Conservation (phyloP, 2,113 vertebrate genomes). For the Saimiri boliviensis region DNA sequence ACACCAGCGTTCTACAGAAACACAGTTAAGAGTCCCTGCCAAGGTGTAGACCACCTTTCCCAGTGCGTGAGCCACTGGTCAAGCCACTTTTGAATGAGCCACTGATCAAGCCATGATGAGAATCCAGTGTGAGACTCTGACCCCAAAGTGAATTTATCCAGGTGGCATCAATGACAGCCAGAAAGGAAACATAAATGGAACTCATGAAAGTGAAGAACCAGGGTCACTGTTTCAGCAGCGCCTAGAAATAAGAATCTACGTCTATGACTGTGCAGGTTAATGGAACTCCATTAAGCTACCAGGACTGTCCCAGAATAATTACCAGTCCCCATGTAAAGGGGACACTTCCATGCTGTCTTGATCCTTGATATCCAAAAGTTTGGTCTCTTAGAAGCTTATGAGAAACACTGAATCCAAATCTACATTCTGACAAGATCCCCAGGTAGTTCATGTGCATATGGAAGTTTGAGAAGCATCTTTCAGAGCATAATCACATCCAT, state of each 20-base stretch:
- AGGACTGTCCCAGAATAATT: not conserved
- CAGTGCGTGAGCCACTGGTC: too few species aligned
- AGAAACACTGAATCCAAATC: not conserved
- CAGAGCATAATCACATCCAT: not conserved
- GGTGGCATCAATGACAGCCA: not conserved
- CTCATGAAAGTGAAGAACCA: not conserved
- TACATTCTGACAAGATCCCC: not conserved
- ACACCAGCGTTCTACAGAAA: not conserved
- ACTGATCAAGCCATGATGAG: not conserved
- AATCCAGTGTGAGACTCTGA: not conserved
- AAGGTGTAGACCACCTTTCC: not conserved
- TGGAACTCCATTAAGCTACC: not conserved
- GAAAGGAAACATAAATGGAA: not conserved
- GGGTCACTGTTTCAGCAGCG: not conserved
- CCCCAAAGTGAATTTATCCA: not conserved
- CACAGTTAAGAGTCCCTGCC: not conserved
- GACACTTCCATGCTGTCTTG: not conserved
- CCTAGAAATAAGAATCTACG: not conserved
- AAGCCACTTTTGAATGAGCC: not conserved
- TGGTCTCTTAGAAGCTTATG: not conserved
- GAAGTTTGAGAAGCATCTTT: not conserved
- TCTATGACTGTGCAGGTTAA: not conserved
- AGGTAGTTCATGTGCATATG: not conserved
- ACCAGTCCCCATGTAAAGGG: not conserved
- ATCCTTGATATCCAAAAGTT: not conserved